phyloP scores from a whole-genome alignment of 1,140 invertebrate species.

The Aphelinus certus region DNA sequence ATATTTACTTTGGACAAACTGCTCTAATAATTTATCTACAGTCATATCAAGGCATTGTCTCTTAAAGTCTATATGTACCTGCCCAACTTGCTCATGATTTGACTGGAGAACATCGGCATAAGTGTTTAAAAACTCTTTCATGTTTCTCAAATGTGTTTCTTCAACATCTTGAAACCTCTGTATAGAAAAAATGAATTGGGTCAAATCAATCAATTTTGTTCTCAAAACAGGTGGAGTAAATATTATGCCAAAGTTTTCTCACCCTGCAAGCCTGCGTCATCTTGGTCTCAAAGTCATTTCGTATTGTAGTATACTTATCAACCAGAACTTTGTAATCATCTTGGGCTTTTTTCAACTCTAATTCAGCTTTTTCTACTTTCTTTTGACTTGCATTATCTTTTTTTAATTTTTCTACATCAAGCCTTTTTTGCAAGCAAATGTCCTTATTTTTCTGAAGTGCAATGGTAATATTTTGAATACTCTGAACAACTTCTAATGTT shows the following conservation, averaged over 20 bases:
- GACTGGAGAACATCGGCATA: slow-evolving; percentile 89
- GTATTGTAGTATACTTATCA: slow-evolving; percentile 87
- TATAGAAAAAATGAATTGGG: slow-evolving; percentile 42
- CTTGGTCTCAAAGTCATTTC: slow-evolving; percentile 93
- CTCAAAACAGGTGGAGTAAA: background rate
- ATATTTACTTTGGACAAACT: slow-evolving; percentile 89
- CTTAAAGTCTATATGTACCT: slow-evolving; percentile 91
- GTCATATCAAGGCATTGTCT: slow-evolving; percentile 90
- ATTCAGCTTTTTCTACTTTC: slow-evolving; percentile 92
- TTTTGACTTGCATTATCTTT: slow-evolving; percentile 91
- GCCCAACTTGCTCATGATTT: slow-evolving; percentile 88
- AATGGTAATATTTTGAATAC: slow-evolving; percentile 86
- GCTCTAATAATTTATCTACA: slow-evolving; percentile 89
- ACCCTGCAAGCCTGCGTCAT: slow-evolving; percentile 93
- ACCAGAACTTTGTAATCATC: slow-evolving; percentile 91
- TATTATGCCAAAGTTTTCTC: slow-evolving; percentile 41
- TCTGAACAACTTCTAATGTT: slow-evolving; percentile 88
- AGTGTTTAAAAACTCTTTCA: slow-evolving; percentile 93
- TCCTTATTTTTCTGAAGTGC: slow-evolving; percentile 91
- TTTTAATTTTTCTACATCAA: slow-evolving; percentile 87
- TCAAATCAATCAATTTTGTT: background rate
- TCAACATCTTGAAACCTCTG: slow-evolving; percentile 94
- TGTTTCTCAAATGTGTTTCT: slow-evolving; percentile 89
- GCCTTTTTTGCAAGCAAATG: slow-evolving; percentile 81
- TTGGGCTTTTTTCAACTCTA: slow-evolving; percentile 90